These are phyloP conservation scores for Marmota flaviventris DNA, from an alignment of 2,113 vertebrate genomes.

Conservation along the genomic window DNA sequence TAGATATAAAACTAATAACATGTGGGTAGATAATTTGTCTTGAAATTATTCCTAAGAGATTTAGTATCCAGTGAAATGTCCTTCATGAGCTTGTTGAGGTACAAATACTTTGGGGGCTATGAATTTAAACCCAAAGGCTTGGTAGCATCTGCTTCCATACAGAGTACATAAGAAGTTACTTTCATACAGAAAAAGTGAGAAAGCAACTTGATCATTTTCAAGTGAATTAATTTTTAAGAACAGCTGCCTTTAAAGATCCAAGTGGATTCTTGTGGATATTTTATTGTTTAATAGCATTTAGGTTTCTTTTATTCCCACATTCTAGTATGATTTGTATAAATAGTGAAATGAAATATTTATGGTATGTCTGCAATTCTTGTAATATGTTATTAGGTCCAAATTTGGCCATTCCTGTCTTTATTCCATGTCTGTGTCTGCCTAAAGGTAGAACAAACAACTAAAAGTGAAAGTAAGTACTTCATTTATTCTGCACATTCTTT, in stretches of 20 bases:
- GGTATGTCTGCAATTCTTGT: not conserved
- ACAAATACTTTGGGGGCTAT: not conserved
- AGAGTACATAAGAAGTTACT: not conserved
- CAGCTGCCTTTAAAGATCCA: slow-evolving; percentile 58
- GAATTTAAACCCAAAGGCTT: slow-evolving; percentile 46
- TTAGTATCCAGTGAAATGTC: slow-evolving; percentile 20
- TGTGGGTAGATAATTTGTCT: slow-evolving; percentile 65
- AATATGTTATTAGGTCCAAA: not conserved
- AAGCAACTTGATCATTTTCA: slow-evolving; percentile 44
- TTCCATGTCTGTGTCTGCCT: not conserved
- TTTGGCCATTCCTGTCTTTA: slow-evolving; percentile 33
- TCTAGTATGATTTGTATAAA: not conserved
- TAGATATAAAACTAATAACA: slow-evolving; percentile 76
- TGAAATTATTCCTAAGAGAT: slow-evolving; percentile 50
- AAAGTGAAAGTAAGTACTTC: not conserved
- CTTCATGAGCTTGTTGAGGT: not conserved
- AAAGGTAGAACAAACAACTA: not conserved
- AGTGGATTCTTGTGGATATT: slow-evolving; percentile 40
- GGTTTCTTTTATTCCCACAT: slow-evolving; percentile 53
- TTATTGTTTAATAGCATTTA: slow-evolving; percentile 61
- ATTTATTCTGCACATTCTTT: slow-evolving; percentile 36
- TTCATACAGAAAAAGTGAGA: slow-evolving; percentile 17
- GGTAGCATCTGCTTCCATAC: not conserved
- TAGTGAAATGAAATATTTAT: slow-evolving; percentile 4
- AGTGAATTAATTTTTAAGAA: slow-evolving; percentile 20